Percentiles rank a stretch among this genome's conserved stretches.
Evolutionary conservation across 1,140 invertebrate genomes (phyloP).

Genomic region (Scaptomyza hsui): DNA sequence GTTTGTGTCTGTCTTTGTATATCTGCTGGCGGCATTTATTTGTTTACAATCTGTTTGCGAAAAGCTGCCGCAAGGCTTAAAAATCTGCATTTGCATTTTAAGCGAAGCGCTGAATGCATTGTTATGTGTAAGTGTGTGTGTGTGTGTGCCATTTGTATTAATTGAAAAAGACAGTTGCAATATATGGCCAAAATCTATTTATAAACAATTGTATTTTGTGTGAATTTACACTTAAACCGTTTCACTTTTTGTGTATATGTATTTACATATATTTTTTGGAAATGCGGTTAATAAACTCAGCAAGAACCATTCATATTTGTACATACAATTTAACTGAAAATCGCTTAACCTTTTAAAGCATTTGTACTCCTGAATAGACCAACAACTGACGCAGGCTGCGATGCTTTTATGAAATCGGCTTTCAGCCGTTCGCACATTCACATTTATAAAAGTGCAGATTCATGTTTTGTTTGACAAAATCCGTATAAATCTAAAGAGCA

Average conservation of each 20-base stretch:
- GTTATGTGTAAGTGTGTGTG: conserved; percentile 10
- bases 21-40: conserved; percentile 70
- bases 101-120: conserved; percentile 20
- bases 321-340: conserved; percentile 8
- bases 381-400: conserved; percentile 1
- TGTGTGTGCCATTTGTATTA: conserved; percentile 45
- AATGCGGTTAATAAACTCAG: conserved; percentile 32
- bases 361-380: conserved; percentile 17
- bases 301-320: neutral
- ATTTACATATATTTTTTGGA: neutral
- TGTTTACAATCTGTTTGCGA: conserved; percentile 79
- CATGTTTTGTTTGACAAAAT: conserved; percentile 81
- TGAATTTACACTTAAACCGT: conserved; percentile 46
- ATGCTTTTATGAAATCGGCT: conserved; percentile 53
- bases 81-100: conserved; percentile 73
- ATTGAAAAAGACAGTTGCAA: conserved; percentile 70
- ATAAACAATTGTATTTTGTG: conserved; percentile 43
- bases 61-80: conserved; percentile 71
- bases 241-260: conserved; percentile 25
- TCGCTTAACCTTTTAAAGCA: conserved; percentile 29
- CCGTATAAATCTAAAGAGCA: conserved; percentile 79
- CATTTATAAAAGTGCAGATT: conserved; percentile 72
- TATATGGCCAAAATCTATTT: conserved; percentile 12
- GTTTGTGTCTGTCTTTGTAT: conserved; percentile 36
- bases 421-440: conserved; percentile 25